Percentiles rank a stretch among this genome's conserved stretches.
phyloP scores from a whole-genome alignment of 2,797 vertebrate species.

The Austrolebias charrua region DNA sequence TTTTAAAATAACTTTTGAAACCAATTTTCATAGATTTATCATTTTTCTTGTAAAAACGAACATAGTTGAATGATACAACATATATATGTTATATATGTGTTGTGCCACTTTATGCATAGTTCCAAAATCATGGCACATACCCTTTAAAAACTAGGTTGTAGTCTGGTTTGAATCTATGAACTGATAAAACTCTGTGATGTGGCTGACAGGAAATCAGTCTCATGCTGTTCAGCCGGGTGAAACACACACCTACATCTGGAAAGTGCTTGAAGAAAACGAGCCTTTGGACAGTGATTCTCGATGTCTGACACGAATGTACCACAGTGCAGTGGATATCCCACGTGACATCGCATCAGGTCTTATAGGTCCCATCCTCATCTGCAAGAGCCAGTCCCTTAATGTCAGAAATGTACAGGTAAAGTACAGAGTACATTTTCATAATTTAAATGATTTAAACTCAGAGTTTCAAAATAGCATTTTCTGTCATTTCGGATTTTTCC shows the following conservation, averaged over 20 bases:
- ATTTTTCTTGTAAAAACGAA: too few relatives aligned
- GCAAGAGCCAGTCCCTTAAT: conserved; percentile 90
- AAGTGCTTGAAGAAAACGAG: conserved; percentile 84
- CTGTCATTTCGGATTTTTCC: too few relatives aligned
- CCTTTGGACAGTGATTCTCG: conserved; percentile 84
- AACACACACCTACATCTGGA: conserved; percentile 87
- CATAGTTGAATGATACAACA: too few relatives aligned
- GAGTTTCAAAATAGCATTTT: too few relatives aligned
- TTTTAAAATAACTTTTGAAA: too few relatives aligned
- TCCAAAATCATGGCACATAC: too few relatives aligned
- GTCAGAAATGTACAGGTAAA: conserved; percentile 90
- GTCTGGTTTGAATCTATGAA: background rate
- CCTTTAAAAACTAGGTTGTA: background rate
- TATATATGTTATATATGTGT: too few relatives aligned
- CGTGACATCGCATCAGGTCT: conserved; percentile 93
- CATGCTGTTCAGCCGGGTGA: conserved; percentile 87
- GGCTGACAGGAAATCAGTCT: conserved; percentile 80
- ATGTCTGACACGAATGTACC: conserved; percentile 92
- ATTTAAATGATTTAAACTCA: too few relatives aligned
- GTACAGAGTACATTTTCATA: background rate
- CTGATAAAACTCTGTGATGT: conserved; percentile 1
- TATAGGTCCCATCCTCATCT: conserved; percentile 92
- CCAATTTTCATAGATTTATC: too few relatives aligned
- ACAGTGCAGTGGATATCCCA: conserved; percentile 88
- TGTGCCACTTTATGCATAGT: too few relatives aligned